A percentile compares a stretch with the other conserved stretches of the same genome.
Conservation (phyloP, 2,797 vertebrate genomes). For the Mormyrus hasselquistii region DNA sequence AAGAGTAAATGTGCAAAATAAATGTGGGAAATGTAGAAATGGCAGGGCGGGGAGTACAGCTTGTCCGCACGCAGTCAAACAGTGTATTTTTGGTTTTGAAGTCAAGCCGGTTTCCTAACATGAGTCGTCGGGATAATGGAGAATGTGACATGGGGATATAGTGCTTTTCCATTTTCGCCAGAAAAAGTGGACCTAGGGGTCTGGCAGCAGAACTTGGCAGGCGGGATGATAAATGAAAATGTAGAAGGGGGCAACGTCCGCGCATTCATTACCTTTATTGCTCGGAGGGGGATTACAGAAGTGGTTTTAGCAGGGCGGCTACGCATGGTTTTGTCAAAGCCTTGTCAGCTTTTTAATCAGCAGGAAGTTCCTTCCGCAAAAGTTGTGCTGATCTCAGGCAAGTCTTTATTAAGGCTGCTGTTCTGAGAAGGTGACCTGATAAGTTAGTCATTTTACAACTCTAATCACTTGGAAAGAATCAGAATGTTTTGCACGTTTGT, state of each 20-base stretch:
- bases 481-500: background rate
- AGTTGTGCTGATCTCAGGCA: slow-evolving; percentile 52
- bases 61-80: background rate
- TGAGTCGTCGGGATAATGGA: background rate
- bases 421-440: slow-evolving; percentile 33
- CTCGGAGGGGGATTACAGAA: slow-evolving; percentile 40
- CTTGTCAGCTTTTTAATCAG: slow-evolving; percentile 57
- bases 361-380: slow-evolving; percentile 66
- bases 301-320: slow-evolving; percentile 49
- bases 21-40: background rate
- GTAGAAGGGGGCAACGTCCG: background rate
- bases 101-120: background rate
- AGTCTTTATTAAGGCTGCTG: slow-evolving; percentile 49
- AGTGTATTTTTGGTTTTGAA: background rate
- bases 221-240: background rate
- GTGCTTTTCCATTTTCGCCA: slow-evolving; percentile 1
- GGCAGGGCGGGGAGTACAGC: background rate
- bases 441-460: background rate
- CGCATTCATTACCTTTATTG: slow-evolving; percentile 34
- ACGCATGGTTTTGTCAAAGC: slow-evolving; percentile 46
- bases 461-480: background rate
- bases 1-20: background rate
- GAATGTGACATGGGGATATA: background rate
- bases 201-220: background rate
- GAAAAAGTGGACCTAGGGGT: background rate